phyloP scores from a whole-genome alignment of 2,888 invertebrate species.

The Carabus problematicus region DNA sequence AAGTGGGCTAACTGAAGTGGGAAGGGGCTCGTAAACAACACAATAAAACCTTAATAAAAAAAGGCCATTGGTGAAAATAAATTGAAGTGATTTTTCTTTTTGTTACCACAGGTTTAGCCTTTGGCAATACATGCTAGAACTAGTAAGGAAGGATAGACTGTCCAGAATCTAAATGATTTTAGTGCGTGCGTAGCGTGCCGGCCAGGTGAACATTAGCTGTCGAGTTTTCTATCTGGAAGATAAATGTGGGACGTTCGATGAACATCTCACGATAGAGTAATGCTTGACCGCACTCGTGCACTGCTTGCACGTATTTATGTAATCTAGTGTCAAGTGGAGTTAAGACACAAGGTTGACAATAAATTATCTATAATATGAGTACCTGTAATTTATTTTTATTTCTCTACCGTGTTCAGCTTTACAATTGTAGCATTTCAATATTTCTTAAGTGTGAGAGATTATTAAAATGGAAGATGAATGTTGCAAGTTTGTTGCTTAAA shows the following conservation, averaged over 20 bases:
- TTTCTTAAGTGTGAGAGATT: too few relatives aligned
- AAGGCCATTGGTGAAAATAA: too few relatives aligned
- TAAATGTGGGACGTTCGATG: constrained; percentile 50
- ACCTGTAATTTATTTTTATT: constrained; percentile 16
- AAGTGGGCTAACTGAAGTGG: too few relatives aligned
- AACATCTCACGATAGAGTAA: constrained; percentile 51
- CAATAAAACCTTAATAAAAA: too few relatives aligned
- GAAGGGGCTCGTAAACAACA: too few relatives aligned
- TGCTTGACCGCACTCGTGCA: constrained; percentile 22
- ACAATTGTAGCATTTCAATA: background rate
- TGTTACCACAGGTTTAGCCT: too few relatives aligned
- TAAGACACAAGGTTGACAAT: constrained; percentile 12
- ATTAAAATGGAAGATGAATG: too few relatives aligned
- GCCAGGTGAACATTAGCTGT: constrained; percentile 50
- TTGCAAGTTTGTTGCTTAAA: background rate
- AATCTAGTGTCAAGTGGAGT: constrained; percentile 5
- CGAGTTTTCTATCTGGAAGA: constrained; percentile 50
- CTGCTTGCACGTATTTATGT: constrained; percentile 3
- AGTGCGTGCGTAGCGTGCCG: constrained; percentile 39
- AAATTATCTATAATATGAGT: constrained; percentile 4
- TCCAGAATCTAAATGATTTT: constrained; percentile 1
- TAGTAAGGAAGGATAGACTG: background rate
- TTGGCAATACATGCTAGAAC: too few relatives aligned
- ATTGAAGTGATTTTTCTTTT: too few relatives aligned
- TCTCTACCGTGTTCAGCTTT: background rate